Evolutionary conservation across 2,113 vertebrate genomes (phyloP), one percentile per base, ranked within the genome.

Genomic region (Corvus hawaiiensis): DNA sequence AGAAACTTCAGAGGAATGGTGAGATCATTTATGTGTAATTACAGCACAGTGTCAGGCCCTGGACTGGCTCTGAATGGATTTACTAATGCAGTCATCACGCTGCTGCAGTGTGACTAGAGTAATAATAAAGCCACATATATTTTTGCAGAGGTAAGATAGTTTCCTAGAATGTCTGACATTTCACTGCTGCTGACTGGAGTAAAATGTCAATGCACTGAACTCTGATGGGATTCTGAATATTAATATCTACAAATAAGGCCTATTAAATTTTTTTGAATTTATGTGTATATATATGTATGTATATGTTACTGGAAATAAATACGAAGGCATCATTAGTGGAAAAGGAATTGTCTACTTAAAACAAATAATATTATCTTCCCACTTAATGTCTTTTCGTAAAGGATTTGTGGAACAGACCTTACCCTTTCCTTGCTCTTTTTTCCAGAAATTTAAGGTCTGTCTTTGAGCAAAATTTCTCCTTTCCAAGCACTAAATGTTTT

Each of bases 21-120:
- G 89, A 64, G 61, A 74, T 84, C 83, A 84, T 87, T 80, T 83
- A 52, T 78, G 67, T 81, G 33, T 89, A 87, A 93, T 94, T 93
- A 88, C 62, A 79, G 71, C 18, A 59, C 22, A 32, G 43, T 37
- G 44, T 76, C 84, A 74, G 61, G 33, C 30, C 30, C 76, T 81
- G 16, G 16, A 4, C 5, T 94, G 66, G 10, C 49, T 87, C 32
- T 41, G 49, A 37, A 55, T 58, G 68, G 46, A 28, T 83, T 71
- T 78, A 69, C 35, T 48, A 62, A 63, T 37, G 54, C 43, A 68
- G 62, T 51, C 66, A 51, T 81, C 82, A 77, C 7, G 1, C 24
- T 56, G 37, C 67, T 96, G 97, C 66, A 59, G 51, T 52, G 35
- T 24, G 66, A 48, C n/a, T 22, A 58, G 30, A 87, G 26, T 48